Evolutionary conservation across 2,113 vertebrate species (phyloP).

Genomic region (Symphodus melops): DNA sequence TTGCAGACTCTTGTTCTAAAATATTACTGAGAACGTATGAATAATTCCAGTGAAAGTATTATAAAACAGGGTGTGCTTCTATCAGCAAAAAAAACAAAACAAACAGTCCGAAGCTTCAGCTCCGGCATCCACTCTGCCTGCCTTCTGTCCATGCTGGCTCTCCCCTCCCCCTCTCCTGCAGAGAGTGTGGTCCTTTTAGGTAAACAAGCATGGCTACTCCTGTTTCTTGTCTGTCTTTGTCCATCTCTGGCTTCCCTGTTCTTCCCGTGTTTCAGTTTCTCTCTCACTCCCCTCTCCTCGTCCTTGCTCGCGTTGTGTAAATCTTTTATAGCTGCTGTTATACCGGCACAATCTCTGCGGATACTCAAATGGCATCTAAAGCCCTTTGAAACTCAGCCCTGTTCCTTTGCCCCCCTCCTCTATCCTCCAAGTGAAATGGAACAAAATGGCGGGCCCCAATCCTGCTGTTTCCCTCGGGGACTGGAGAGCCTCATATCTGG

Average conservation of each 20-base stretch:
- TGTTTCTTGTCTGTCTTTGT: slow-evolving; percentile 60
- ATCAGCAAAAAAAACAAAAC: slow-evolving; percentile 28
- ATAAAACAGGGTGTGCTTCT: slow-evolving; percentile 1
- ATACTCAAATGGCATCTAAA: slow-evolving; percentile 80
- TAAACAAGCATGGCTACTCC: slow-evolving; percentile 79
- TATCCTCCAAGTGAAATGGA: slow-evolving; percentile 69
- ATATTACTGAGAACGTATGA: slow-evolving; percentile 12
- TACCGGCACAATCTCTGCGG: slow-evolving; percentile 66
- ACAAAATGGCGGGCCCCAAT: slow-evolving; percentile 76
- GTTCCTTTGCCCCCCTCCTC: slow-evolving; percentile 62
- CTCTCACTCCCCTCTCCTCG: slow-evolving; percentile 34
- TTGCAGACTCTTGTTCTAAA: slow-evolving; percentile 1
- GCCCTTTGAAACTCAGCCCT: slow-evolving; percentile 72
- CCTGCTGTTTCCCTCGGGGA: slow-evolving; percentile 67
- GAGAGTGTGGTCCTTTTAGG: slow-evolving; percentile 76
- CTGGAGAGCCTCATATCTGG: slow-evolving; percentile 62
- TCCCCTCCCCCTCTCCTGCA: slow-evolving; percentile 67
- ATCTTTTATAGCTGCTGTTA: slow-evolving; percentile 75
- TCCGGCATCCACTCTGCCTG: slow-evolving; percentile 64
- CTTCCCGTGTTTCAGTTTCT: slow-evolving; percentile 30
- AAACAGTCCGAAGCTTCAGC: slow-evolving; percentile 43
- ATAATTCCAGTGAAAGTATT: slow-evolving; percentile 24
- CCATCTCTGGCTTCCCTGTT: slow-evolving; percentile 26
- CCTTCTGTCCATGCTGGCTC: slow-evolving; percentile 52
- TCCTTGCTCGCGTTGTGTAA: slow-evolving; percentile 61